Percentiles rank a stretch among this genome's conserved stretches.
Conservation (phyloP, 2,888 invertebrate genomes). For the Pyralis farinalis region DNA sequence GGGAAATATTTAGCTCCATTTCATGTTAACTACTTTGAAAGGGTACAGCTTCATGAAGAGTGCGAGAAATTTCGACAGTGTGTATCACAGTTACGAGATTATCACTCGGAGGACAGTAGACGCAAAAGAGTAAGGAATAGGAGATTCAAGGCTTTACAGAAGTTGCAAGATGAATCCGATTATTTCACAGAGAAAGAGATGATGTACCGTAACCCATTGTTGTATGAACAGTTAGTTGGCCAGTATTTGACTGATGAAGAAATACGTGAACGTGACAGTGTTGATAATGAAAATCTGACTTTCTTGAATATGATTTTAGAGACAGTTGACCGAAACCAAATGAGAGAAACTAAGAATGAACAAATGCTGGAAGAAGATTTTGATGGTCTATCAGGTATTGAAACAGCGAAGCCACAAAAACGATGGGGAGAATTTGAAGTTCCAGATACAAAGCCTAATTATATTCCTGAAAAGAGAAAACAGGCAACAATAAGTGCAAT, state of each 20-base stretch:
- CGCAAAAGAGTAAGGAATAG: conserved; percentile 86
- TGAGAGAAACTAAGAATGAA: conserved; percentile 81
- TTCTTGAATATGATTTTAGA: conserved; percentile 90
- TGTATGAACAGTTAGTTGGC: conserved; percentile 95
- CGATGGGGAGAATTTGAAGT: conserved; percentile 82
- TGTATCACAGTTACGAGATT: conserved; percentile 81
- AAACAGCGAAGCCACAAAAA: conserved; percentile 28
- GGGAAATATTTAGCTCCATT: conserved; percentile 84
- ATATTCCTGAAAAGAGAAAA: conserved; percentile 47
- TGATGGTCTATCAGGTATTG: conserved; percentile 41
- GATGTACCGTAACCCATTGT: conserved; percentile 94
- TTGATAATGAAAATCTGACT: conserved; percentile 78
- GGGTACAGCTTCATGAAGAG: conserved; percentile 32
- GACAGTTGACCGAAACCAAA: conserved; percentile 88
- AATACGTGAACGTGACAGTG: conserved; percentile 82
- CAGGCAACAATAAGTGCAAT: conserved; percentile 70
- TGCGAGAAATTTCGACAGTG: conserved; percentile 83
- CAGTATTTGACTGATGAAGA: conserved; percentile 91
- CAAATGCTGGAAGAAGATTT: conserved; percentile 82
- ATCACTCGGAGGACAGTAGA: conserved; percentile 73
- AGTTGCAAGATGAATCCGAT: conserved; percentile 84
- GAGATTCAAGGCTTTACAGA: conserved; percentile 89
- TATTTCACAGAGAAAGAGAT: conserved; percentile 97
- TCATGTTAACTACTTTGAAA: conserved; percentile 87
- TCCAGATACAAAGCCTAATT: conserved; percentile 46